phyloP scores from a whole-genome alignment of 2,888 invertebrate species.

The Metacarcinus magister region DNA sequence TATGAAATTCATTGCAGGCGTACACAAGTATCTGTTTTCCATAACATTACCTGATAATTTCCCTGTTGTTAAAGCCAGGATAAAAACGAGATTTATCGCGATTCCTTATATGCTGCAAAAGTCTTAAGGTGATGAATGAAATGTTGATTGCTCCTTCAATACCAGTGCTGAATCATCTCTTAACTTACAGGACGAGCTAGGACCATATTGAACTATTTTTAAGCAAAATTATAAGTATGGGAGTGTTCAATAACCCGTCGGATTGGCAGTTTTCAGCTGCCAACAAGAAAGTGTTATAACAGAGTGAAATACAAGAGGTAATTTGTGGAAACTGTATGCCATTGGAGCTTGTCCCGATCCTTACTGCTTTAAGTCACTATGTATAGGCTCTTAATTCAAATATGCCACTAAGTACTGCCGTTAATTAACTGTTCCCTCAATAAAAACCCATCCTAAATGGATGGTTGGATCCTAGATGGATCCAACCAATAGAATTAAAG shows the following conservation, averaged over 20 bases:
- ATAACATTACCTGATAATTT: background rate
- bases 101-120: constrained; percentile 46
- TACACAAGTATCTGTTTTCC: background rate
- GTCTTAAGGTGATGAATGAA: constrained; percentile 21
- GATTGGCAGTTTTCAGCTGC: constrained; percentile 41
- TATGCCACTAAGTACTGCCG: too few relatives aligned
- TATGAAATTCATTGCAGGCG: background rate
- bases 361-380: background rate
- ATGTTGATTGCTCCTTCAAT: constrained; percentile 28
- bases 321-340: background rate
- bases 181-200: constrained; percentile 50
- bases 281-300: background rate
- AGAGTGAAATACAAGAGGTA: background rate
- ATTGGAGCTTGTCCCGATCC: background rate
- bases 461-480: too few relatives aligned
- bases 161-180: constrained; percentile 34
- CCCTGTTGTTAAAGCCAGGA: constrained; percentile 27
- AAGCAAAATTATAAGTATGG: constrained; percentile 59
- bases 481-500: too few relatives aligned
- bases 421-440: too few relatives aligned
- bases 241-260: constrained; percentile 19
- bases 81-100: constrained; percentile 55
- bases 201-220: constrained; percentile 57
- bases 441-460: too few relatives aligned
- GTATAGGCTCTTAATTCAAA: background rate